A percentile compares a stretch with the other conserved stretches of the same genome.
Evolutionary conservation across 2,888 invertebrate species (phyloP).

Genomic region (Sacculina carcini): DNA sequence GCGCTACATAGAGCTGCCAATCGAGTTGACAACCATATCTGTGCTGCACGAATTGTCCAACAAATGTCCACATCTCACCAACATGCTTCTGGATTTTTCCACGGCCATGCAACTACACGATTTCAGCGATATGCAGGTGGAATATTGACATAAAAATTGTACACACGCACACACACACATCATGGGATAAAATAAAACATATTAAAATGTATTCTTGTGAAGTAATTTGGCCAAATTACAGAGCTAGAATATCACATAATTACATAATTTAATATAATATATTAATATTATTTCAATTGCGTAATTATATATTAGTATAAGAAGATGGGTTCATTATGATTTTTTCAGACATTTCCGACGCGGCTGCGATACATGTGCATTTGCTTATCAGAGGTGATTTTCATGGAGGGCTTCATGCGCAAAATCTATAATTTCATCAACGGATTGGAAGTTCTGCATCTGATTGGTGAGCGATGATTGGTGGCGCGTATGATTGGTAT

Average conservation of each 20-base stretch:
- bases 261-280: too few species aligned
- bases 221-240: too few species aligned
- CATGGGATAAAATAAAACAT: too few species aligned
- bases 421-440: constrained; percentile 92
- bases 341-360: constrained; percentile 72
- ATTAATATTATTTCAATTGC: too few species aligned
- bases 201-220: too few species aligned
- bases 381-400: constrained; percentile 94
- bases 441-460: constrained; percentile 80
- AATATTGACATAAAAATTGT: too few species aligned
- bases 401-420: constrained; percentile 99
- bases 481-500: not conserved
- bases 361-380: constrained; percentile 83
- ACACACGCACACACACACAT: too few species aligned
- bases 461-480: constrained; percentile 40
- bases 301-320: too few species aligned
- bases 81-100: constrained; percentile 89
- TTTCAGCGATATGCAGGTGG: constrained; percentile 69
- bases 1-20: constrained; percentile 73
- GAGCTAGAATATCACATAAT: not conserved
- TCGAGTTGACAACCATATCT: constrained; percentile 77
- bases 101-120: constrained; percentile 99
- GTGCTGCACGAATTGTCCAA: constrained; percentile 88
- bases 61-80: constrained; percentile 81
- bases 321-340: too few species aligned